A percentile compares a stretch with the other conserved stretches of the same genome.
Evolutionary conservation across 2,888 invertebrate genomes (phyloP).

Genomic region (Chesias legatella): DNA sequence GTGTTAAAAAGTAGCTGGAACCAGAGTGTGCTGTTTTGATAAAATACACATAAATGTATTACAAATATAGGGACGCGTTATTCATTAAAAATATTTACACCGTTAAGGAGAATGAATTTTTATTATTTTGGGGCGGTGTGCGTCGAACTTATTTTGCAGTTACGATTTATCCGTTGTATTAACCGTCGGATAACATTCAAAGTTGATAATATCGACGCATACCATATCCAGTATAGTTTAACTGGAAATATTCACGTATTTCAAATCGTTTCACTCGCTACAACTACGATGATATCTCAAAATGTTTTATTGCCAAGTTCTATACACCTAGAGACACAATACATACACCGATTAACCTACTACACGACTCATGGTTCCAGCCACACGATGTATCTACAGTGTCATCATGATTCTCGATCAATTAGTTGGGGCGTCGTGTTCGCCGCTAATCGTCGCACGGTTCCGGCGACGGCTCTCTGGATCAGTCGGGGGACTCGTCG

Average conservation of each 20-base stretch:
- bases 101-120: no score
- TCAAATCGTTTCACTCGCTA: slow-evolving; percentile 11
- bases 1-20: slow-evolving; percentile 12
- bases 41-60: not conserved
- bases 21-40: slow-evolving; percentile 2
- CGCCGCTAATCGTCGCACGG: slow-evolving; percentile 59
- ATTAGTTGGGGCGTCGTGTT: slow-evolving; percentile 51
- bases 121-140: no score
- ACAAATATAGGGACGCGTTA: no score
- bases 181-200: no score
- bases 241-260: slow-evolving; percentile 4
- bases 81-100: no score
- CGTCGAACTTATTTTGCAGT: no score
- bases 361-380: slow-evolving; percentile 14
- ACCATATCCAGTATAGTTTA: slow-evolving; percentile 4
- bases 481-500: slow-evolving; percentile 79
- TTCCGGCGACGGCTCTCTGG: slow-evolving; percentile 78
- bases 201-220: no score
- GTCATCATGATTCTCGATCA: slow-evolving; percentile 26
- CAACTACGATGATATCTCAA: slow-evolving; percentile 12
- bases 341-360: slow-evolving; percentile 10
- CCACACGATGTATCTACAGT: slow-evolving; percentile 10
- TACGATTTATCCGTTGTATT: no score
- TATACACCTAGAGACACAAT: slow-evolving; percentile 15
- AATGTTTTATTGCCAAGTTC: slow-evolving; percentile 19